A percentile compares a stretch with the other conserved stretches of the same genome.
Conservation (phyloP, 2,797 vertebrate species). For the Thalassophryne amazonica region DNA sequence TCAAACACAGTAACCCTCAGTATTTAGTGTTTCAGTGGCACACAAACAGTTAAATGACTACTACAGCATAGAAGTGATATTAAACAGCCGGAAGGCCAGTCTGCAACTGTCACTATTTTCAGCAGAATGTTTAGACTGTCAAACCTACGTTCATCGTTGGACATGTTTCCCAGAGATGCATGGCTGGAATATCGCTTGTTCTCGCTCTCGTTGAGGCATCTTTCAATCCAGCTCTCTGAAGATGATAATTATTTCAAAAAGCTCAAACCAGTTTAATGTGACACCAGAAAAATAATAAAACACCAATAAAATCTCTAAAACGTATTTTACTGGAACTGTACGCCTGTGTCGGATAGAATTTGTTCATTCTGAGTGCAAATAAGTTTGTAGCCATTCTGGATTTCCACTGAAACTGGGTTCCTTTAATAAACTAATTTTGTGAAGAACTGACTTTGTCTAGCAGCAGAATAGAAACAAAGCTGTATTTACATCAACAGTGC, state of each 20-base stretch:
- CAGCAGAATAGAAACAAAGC: slow-evolving; percentile 19
- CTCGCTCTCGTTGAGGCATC: slow-evolving; percentile 98
- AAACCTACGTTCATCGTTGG: slow-evolving; percentile 97
- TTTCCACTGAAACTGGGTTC: not conserved
- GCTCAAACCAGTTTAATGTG: too few species aligned
- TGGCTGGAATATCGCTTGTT: slow-evolving; percentile 96
- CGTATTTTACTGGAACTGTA: too few species aligned
- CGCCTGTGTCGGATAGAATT: too few species aligned
- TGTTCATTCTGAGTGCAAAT: not conserved
- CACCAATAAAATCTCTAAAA: too few species aligned
- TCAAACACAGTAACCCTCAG: too few species aligned
- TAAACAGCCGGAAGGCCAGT: too few species aligned
- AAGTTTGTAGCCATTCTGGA: not conserved
- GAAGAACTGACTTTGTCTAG: slow-evolving; percentile 10
- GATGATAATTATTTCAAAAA: too few species aligned
- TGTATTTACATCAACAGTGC: slow-evolving; percentile 48
- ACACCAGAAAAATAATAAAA: too few species aligned
- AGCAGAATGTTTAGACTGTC: not conserved
- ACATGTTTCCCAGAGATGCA: slow-evolving; percentile 94
- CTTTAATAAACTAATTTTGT: slow-evolving; percentile 7
- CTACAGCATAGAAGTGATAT: not conserved
- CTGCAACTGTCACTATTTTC: not conserved
- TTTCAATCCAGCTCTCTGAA: slow-evolving; percentile 99
- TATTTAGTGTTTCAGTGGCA: too few species aligned
- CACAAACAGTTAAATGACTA: not conserved